Evolutionary conservation across 2,888 invertebrate species (phyloP), one percentile per base, ranked within the genome.

Genomic region (Silvanus unidentatus): DNA sequence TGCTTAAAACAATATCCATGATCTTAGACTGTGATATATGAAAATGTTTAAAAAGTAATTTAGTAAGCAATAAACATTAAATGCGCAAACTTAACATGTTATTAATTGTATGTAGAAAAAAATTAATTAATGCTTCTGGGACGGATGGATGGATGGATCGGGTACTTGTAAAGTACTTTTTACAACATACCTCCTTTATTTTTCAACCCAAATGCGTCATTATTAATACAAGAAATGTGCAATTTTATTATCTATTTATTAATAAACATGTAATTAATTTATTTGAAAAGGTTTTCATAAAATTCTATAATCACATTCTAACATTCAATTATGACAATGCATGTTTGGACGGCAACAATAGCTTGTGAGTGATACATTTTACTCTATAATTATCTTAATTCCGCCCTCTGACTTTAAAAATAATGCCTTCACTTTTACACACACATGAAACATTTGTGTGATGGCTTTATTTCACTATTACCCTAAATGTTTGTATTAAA

Each of bases 291-390:
- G 10, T 28, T 28, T 9, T 10, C 10, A 28, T 28, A 9, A 9
- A 9, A 35, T 9, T 11, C 35, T 11, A 37, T 37, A n/a, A 12
- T 37, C 37, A 37, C 37, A 37, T 13, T 37, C 37, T 37, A 15
- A 37, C n/a, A 16, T n/a, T 16, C 37, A 10, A 9, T 37, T 37
- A 37, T 37, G 37, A 37, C 37, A 15, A 37, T 13, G 37, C 37
- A 37, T 37, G 15, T 37, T 37, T 37, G 10, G 37, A 11, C 37
- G 37, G 37, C 37, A 37, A 12, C 37, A 37, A 37, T 37, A 37
- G 37, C n/a, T 37, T 37, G 16, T 37, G 37, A 37, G 37, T 37
- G 37, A 37, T 37, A 37, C 37, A 37, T 37, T 37, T 37, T 37
- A 10, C 13, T 37, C 37, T 37, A 37, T 37, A 37, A 37, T 37